Evolutionary conservation across 2,113 vertebrate species (phyloP), one percentile per base, ranked within the genome.

Genomic region (Hippocampus abdominalis): DNA sequence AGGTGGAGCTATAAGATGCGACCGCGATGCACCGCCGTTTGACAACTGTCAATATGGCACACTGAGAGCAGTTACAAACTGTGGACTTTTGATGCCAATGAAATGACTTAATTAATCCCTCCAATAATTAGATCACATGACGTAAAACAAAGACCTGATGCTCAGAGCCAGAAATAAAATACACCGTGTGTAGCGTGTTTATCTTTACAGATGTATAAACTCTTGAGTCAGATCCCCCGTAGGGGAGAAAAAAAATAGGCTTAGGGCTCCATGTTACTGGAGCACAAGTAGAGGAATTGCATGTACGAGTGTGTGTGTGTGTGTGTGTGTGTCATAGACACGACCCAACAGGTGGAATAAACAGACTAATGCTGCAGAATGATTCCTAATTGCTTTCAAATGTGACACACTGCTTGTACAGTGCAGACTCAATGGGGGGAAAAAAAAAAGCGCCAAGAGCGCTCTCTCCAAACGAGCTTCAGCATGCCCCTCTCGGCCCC

Each of bases 401-500:
- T n/a, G 20, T 63, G 20, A 39, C 61, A 11, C 36, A 64, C 36
- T 23, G 13, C 4, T 46, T 48, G 13, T 29, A 46, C 16, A 18
- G 63, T 48, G 63, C 7, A 25, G 62, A 63, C 4, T n/a, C 9
- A 12, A 21, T 39, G 36, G 21, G 60, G 5, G n/a, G n/a, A n/a
- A n/a, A 11, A 3, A 48, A 20, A 61, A 20, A 36, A 32, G n/a
- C 21, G 9, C 2, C 2, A 4, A 8, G 21, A 64, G 16, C 15
- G 2, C 23, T 25, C 12, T 10, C 23, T 64, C 8, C 63, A 21
- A 48, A 46, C 63, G 8, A 46, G 63, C 63, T 46, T 3, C n/a
- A 15, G 63, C 63, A 46, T 64, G 63, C 63, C 63, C 63, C 36
- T 44, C 63, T 27, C 36, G 63, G n/a, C 42, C 23, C 39, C 62